These are phyloP conservation scores for Pantherophis alleghaniensis DNA, from an alignment of 2,797 vertebrate species.

Conservation along the genomic window DNA sequence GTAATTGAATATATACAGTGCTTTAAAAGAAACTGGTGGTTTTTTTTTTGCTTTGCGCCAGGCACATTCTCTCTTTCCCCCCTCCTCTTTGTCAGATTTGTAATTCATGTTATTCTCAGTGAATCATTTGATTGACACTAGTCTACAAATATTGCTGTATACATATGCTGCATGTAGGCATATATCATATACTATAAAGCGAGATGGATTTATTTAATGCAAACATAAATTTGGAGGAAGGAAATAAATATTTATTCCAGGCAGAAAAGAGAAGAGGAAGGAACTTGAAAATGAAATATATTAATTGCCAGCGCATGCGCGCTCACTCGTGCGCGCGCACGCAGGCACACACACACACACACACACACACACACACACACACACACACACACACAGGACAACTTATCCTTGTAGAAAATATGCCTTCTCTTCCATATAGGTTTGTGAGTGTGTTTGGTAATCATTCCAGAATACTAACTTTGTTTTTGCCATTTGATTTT, in stretches of 20 bases:
- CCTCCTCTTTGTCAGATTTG: constrained; percentile 53
- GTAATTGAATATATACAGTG: constrained; percentile 29
- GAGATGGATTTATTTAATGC: constrained; percentile 56
- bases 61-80: background rate
- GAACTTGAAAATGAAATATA: constrained; percentile 55
- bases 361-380: background rate
- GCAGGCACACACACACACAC: too few relatives aligned
- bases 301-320: constrained; percentile 50
- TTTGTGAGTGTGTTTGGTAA: constrained; percentile 62
- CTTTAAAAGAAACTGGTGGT: constrained; percentile 26
- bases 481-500: constrained; percentile 62
- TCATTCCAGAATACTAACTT: constrained; percentile 66
- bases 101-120: constrained; percentile 54
- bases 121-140: constrained; percentile 52
- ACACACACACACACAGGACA: constrained; percentile 62
- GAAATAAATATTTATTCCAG: constrained; percentile 58
- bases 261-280: constrained; percentile 52
- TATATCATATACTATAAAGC: constrained; percentile 48
- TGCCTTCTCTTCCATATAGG: constrained; percentile 51
- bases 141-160: constrained; percentile 56
- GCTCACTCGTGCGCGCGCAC: background rate
- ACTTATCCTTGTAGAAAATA: constrained; percentile 67
- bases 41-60: constrained; percentile 24
- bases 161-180: constrained; percentile 32
- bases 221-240: constrained; percentile 47